A percentile compares a stretch with the other conserved stretches of the same genome.
Evolutionary conservation across 2,113 vertebrate species (phyloP).

Genomic region (Eira barbara): DNA sequence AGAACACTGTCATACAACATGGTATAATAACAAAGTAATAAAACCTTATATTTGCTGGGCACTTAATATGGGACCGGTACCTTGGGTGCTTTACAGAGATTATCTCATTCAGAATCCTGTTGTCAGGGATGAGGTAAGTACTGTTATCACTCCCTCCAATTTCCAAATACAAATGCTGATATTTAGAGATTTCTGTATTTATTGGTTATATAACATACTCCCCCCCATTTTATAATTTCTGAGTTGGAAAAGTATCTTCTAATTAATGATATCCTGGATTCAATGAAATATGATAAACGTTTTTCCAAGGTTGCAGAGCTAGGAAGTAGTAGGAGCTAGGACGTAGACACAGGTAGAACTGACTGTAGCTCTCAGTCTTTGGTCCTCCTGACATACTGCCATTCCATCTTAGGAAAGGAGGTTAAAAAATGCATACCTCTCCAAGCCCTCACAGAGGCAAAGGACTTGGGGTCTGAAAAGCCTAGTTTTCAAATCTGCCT

Average conservation of each 20-base stretch:
- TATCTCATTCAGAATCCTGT: background rate
- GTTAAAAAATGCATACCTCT: background rate
- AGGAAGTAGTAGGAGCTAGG: background rate
- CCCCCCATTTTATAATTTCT: background rate
- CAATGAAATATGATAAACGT: background rate
- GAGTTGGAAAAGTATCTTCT: background rate
- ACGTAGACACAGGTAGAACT: background rate
- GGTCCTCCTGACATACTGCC: background rate
- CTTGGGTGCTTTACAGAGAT: background rate
- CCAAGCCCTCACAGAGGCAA: background rate
- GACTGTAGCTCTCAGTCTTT: background rate
- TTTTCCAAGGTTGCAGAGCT: background rate
- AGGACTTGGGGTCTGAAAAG: background rate
- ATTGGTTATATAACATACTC: background rate
- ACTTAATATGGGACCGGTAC: background rate
- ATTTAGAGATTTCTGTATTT: background rate
- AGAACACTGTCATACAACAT: background rate
- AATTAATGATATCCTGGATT: background rate
- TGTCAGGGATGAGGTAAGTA: background rate
- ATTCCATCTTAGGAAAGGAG: background rate
- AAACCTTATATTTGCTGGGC: background rate
- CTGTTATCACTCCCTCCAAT: background rate
- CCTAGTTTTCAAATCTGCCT: background rate
- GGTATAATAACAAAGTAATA: background rate
- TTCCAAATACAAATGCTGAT: background rate